These are phyloP conservation scores for Teleopsis dalmanni DNA, from an alignment of 1,140 invertebrate species.

Conservation along the genomic window DNA sequence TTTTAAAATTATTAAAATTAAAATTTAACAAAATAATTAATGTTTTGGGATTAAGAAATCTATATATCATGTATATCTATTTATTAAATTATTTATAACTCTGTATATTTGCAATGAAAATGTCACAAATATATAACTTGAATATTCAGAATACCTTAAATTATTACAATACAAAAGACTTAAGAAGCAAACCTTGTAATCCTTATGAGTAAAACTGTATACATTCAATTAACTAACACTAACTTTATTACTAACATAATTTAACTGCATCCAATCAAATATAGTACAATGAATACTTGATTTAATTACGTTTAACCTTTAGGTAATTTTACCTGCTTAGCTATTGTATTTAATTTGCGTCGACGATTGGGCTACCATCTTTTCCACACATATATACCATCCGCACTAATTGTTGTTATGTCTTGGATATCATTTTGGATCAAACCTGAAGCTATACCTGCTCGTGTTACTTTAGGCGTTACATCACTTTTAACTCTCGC, in stretches of 20 bases:
- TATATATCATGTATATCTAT: too few relatives aligned
- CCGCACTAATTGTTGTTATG: conserved; percentile 84
- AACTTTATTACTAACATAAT: too few relatives aligned
- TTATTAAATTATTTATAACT: too few relatives aligned
- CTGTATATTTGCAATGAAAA: too few relatives aligned
- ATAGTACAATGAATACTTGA: too few relatives aligned
- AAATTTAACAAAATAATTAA: not conserved
- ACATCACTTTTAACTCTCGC: conserved; percentile 77
- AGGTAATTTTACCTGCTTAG: conserved; percentile 83
- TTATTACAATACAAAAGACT: conserved; percentile 6
- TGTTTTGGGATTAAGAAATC: too few relatives aligned
- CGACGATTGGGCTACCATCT: conserved; percentile 80
- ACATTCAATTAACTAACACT: too few relatives aligned
- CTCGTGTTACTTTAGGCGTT: conserved; percentile 53
- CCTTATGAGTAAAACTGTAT: not conserved
- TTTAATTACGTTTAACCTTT: not conserved
- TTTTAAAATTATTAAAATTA: not conserved
- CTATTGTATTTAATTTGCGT: conserved; percentile 74
- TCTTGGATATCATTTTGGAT: conserved; percentile 93
- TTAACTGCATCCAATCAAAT: too few relatives aligned
- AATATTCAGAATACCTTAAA: not conserved
- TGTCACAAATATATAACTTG: too few relatives aligned
- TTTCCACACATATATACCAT: conserved; percentile 82
- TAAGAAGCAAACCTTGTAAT: conserved; percentile 5
- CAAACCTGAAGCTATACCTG: conserved; percentile 79